phyloP scores from a whole-genome alignment of 2,888 invertebrate genomes.

The Mamestra brassicae region DNA sequence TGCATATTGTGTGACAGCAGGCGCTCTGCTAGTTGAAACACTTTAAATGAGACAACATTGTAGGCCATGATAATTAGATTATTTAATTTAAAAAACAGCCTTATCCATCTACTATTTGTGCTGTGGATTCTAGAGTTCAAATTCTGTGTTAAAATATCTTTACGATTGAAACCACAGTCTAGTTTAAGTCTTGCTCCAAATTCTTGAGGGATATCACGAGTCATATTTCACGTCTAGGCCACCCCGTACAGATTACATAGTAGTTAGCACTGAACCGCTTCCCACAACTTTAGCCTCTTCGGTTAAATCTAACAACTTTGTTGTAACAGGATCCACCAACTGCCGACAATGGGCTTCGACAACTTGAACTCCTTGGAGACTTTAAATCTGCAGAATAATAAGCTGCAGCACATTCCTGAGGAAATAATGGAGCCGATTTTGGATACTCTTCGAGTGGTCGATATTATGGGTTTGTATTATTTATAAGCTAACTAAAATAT shows the following conservation, averaged over 20 bases:
- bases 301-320: conserved; percentile 52
- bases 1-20: conserved; percentile 7
- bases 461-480: conserved; percentile 94
- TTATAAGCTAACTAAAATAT: too few species aligned
- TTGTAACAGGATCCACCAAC: conserved; percentile 93
- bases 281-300: conserved; percentile 37
- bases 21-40: neutral
- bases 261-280: conserved; percentile 26
- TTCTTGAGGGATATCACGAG: conserved; percentile 19
- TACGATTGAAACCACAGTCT: conserved; percentile 1
- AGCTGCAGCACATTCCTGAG: conserved; percentile 95
- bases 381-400: conserved; percentile 96
- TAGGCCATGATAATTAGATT: too few species aligned
- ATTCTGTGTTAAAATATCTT: neutral
- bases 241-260: conserved; percentile 14
- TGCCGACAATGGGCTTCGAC: conserved; percentile 96
- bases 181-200: neutral
- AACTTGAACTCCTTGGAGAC: conserved; percentile 97
- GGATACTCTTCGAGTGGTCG: conserved; percentile 96
- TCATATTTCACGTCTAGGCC: conserved; percentile 14
- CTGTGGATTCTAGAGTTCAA: neutral
- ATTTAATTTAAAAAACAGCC: neutral
- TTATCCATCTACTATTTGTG: neutral
- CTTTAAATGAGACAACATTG: neutral
- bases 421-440: conserved; percentile 97